Evolutionary conservation across 2,797 vertebrate genomes (phyloP).

Genomic region (Spondyliosoma cantharus): DNA sequence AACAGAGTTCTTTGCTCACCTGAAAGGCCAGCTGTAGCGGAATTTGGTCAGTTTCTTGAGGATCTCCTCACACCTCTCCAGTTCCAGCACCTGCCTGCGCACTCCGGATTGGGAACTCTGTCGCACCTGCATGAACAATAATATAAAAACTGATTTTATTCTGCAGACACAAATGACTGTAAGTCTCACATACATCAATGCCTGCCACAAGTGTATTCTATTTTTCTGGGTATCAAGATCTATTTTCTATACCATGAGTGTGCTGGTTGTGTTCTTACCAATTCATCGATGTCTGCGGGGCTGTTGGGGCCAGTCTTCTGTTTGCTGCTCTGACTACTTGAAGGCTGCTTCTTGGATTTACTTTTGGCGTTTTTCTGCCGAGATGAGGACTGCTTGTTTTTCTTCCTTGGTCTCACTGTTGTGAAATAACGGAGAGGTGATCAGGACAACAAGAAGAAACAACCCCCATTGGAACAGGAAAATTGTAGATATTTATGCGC

Average conservation of each 20-base stretch:
- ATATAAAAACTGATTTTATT: neutral
- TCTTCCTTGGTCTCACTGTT: slow-evolving; percentile 93
- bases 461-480: neutral
- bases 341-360: slow-evolving; percentile 87
- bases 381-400: slow-evolving; percentile 83
- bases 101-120: slow-evolving; percentile 84
- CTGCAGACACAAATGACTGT: too few relatives aligned
- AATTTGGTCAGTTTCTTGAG: slow-evolving; percentile 94
- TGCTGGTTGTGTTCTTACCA: slow-evolving; percentile 84
- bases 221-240: too few relatives aligned
- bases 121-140: slow-evolving; percentile 84
- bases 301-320: slow-evolving; percentile 80
- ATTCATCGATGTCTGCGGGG: slow-evolving; percentile 92
- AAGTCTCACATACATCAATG: too few relatives aligned
- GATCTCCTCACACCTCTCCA: slow-evolving; percentile 96
- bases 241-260: neutral
- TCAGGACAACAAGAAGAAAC: neutral
- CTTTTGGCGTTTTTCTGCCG: slow-evolving; percentile 84
- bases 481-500: too few relatives aligned
- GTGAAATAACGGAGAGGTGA: neutral
- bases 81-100: slow-evolving; percentile 87
- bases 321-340: slow-evolving; percentile 75
- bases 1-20: slow-evolving; percentile 80
- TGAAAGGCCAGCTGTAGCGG: slow-evolving; percentile 98
- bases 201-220: too few relatives aligned